Conservation (phyloP, 2,113 vertebrate species). For the Dicentrarchus labrax region DNA sequence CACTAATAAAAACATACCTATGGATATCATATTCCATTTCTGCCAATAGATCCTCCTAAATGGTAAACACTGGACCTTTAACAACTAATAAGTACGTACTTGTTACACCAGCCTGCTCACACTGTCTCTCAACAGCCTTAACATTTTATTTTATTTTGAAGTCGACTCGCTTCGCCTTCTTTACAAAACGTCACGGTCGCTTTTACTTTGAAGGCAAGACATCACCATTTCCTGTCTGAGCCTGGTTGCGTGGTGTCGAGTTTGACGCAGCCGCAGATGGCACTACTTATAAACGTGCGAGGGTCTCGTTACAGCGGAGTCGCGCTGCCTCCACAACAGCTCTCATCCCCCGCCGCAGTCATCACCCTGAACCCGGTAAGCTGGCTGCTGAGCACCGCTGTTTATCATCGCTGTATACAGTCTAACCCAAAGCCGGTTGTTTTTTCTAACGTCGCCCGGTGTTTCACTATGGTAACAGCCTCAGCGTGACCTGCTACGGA, state of each 20-base stretch:
- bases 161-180: neutral
- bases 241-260: neutral
- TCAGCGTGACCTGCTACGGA: too few relatives aligned
- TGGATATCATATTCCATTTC: too few relatives aligned
- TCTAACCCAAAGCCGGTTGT: neutral
- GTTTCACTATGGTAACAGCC: too few relatives aligned
- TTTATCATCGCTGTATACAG: neutral
- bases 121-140: too few relatives aligned
- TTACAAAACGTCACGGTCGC: too few relatives aligned
- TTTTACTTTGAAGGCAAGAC: conserved; percentile 44
- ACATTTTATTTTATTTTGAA: conserved; percentile 43
- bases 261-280: conserved; percentile 18
- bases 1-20: too few relatives aligned
- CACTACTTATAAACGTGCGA: conserved; percentile 40
- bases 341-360: conserved; percentile 20
- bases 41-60: too few relatives aligned
- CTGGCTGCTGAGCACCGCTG: neutral
- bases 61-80: too few relatives aligned
- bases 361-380: conserved; percentile 59
- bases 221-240: neutral
- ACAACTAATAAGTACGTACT: too few relatives aligned
- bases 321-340: conserved; percentile 31
- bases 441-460: neutral
- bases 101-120: too few relatives aligned
- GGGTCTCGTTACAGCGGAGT: conserved; percentile 36